Evolutionary conservation across 2,797 vertebrate genomes (phyloP).

Genomic region (Acrossocheilus fasciatus): DNA sequence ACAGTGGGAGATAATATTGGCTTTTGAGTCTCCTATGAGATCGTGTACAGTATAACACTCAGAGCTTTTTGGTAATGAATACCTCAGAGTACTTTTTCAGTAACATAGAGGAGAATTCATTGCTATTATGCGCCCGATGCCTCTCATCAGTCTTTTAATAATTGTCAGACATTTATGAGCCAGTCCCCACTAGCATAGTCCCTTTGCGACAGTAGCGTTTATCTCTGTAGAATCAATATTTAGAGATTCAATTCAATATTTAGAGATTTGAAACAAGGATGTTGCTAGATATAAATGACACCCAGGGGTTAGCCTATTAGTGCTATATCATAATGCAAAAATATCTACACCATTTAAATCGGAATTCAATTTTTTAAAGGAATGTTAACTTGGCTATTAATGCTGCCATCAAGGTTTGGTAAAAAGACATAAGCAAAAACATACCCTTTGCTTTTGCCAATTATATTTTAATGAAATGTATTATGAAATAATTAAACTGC

Average conservation of each 20-base stretch:
- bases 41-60: constrained; percentile 41
- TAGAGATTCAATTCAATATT: constrained; percentile 38
- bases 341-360: neutral
- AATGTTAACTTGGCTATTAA: neutral
- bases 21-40: constrained; percentile 38
- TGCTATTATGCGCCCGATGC: constrained; percentile 19
- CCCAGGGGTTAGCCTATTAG: neutral
- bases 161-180: constrained; percentile 41
- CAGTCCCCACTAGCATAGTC: constrained; percentile 46
- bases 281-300: constrained; percentile 22
- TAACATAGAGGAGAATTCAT: constrained; percentile 14
- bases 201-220: constrained; percentile 5
- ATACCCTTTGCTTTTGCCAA: too few relatives aligned
- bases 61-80: constrained; percentile 18
- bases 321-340: constrained; percentile 10
- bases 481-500: neutral
- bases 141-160: constrained; percentile 40
- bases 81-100: constrained; percentile 32
- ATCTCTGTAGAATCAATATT: constrained; percentile 44
- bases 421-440: neutral
- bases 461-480: neutral
- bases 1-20: constrained; percentile 29
- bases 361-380: neutral
- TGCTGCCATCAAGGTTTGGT: neutral
- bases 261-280: constrained; percentile 35